Conservation (phyloP, 2,888 invertebrate genomes). For the Nomada ruficornis region DNA sequence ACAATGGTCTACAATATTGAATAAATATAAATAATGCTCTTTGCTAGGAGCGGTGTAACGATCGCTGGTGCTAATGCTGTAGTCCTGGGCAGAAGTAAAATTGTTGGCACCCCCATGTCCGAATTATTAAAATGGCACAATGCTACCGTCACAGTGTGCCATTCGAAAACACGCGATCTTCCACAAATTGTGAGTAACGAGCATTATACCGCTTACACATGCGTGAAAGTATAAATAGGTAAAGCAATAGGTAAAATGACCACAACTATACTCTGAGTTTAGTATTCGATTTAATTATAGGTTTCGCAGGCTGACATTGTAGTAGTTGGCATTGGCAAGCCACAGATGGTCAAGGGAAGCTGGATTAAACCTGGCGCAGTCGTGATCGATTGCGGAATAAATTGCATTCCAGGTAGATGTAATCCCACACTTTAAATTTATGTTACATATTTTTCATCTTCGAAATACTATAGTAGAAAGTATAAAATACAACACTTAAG, state of each 20-base stretch:
- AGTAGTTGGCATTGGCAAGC: constrained; percentile 97
- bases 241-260: neutral
- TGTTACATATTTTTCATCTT: neutral
- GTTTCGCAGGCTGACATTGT: constrained; percentile 95
- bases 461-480: too few species aligned
- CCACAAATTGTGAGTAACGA: constrained; percentile 86
- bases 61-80: constrained; percentile 95
- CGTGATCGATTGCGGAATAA: constrained; percentile 99
- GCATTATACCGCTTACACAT: neutral
- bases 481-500: neutral
- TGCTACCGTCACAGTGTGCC: constrained; percentile 98
- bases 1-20: neutral
- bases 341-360: constrained; percentile 95
- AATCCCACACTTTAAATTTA: constrained; percentile 12
- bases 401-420: constrained; percentile 91
- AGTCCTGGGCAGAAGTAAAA: constrained; percentile 98
- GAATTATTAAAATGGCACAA: constrained; percentile 98
- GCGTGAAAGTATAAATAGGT: neutral
- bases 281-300: constrained; percentile 80
- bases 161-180: constrained; percentile 95
- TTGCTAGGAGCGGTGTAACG: constrained; percentile 87
- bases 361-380: constrained; percentile 99
- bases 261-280: neutral
- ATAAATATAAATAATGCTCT: neutral
- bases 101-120: constrained; percentile 98